Evolutionary conservation across 1,140 invertebrate genomes (phyloP).

Genomic region (Telenomus remus): DNA sequence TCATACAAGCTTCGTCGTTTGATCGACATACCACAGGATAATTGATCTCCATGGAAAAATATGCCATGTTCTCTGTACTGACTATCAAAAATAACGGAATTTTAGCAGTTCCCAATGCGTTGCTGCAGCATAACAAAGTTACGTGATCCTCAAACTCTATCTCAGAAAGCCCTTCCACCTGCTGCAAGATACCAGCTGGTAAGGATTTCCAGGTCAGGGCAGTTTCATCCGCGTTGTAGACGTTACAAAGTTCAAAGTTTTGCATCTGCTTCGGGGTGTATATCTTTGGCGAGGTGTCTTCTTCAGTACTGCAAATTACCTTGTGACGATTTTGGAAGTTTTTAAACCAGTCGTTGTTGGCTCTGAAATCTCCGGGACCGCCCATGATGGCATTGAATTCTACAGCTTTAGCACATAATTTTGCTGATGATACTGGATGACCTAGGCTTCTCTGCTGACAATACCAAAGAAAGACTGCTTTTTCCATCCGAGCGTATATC

Average conservation of each 20-base stretch:
- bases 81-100: constrained; percentile 7
- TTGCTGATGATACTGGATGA: neutral
- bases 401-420: constrained; percentile 3
- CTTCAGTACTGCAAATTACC: neutral
- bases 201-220: constrained; percentile 18
- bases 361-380: constrained; percentile 7
- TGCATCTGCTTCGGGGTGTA: neutral
- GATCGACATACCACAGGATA: constrained; percentile 1
- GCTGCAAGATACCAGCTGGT: neutral
- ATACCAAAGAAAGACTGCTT: constrained; percentile 2
- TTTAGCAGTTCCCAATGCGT: constrained; percentile 1
- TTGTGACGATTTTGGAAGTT: constrained; percentile 2
- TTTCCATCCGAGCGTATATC: neutral
- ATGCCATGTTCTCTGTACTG: neutral
- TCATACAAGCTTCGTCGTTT: constrained; percentile 19
- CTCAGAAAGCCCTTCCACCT: neutral
- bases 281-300: no score
- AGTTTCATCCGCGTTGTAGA: constrained; percentile 19
- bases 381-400: constrained; percentile 12
- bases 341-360: constrained; percentile 7
- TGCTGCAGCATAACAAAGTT: constrained; percentile 2
- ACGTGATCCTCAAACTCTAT: constrained; percentile 9
- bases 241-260: neutral
- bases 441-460: neutral
- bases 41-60: neutral